These are phyloP conservation scores for Hoplias malabaricus DNA, from an alignment of 2,113 vertebrate species.

Conservation along the genomic window DNA sequence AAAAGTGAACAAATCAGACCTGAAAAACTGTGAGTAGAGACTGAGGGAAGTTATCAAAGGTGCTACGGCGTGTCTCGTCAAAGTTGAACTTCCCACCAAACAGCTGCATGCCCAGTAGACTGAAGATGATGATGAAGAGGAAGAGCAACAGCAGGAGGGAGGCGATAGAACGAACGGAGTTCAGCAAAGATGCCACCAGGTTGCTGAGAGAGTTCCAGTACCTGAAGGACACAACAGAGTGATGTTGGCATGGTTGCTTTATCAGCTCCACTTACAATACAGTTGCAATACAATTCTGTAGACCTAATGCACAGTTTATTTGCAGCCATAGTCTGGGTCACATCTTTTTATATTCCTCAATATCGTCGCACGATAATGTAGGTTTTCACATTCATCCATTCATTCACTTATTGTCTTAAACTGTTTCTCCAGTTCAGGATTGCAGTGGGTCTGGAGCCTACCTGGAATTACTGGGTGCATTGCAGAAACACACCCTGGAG, in stretches of 20 bases:
- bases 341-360: too few species aligned
- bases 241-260: background rate
- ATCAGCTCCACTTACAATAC: too few species aligned
- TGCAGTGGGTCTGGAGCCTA: too few species aligned
- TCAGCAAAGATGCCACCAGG: constrained; percentile 94
- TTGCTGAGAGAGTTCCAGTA: constrained; percentile 99
- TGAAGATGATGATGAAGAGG: constrained; percentile 99
- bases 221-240: constrained; percentile 66
- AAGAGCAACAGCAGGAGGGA: constrained; percentile 95
- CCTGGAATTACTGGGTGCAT: too few species aligned
- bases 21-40: constrained; percentile 98
- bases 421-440: too few species aligned
- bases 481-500: too few species aligned
- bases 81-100: constrained; percentile 99
- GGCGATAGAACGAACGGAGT: constrained; percentile 98
- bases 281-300: too few species aligned
- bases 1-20: constrained; percentile 67
- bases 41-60: constrained; percentile 98
- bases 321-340: too few species aligned
- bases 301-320: too few species aligned
- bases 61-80: constrained; percentile 93
- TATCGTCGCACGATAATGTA: too few species aligned
- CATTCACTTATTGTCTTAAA: too few species aligned
- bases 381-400: too few species aligned
- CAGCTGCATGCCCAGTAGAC: constrained; percentile 97